Percentiles rank a stretch among this genome's conserved stretches.
These are phyloP conservation scores for Centropus bengalensis DNA, from an alignment of 2,113 vertebrate species.

Conservation along the genomic window DNA sequence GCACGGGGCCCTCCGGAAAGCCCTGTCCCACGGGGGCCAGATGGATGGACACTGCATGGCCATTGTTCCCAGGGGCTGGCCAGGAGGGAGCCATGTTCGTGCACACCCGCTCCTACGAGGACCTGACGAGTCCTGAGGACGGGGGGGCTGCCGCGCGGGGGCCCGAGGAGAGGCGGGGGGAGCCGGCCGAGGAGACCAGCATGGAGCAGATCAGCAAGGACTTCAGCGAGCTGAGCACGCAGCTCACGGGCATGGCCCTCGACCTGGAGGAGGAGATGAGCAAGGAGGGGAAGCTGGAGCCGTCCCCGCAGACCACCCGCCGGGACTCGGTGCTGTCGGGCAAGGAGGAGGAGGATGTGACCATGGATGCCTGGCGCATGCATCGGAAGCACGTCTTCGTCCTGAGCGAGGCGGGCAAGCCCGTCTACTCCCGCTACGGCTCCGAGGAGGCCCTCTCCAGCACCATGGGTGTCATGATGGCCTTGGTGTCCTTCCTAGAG, in stretches of 20 bases:
- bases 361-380: slow-evolving; percentile 87
- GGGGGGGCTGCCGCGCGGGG: background rate
- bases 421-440: slow-evolving; percentile 94
- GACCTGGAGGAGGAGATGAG: slow-evolving; percentile 80
- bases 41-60: rapidly evolving
- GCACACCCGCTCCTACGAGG: slow-evolving; percentile 91
- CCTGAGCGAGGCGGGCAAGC: slow-evolving; percentile 95
- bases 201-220: slow-evolving; percentile 82
- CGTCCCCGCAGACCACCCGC: background rate
- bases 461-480: slow-evolving; percentile 98
- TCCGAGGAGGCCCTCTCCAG: slow-evolving; percentile 96
- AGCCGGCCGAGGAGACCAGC: slow-evolving; percentile 37
- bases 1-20: background rate
- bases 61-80: slow-evolving; percentile 82
- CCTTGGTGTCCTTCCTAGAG: slow-evolving; percentile 93
- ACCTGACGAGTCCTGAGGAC: slow-evolving; percentile 83
- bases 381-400: slow-evolving; percentile 96
- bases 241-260: slow-evolving; percentile 77
- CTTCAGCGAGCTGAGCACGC: slow-evolving; percentile 80
- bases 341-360: slow-evolving; percentile 84
- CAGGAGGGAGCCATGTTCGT: slow-evolving; percentile 93
- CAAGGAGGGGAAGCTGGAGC: slow-evolving; percentile 72
- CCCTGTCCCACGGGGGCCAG: rapidly evolving
- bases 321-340: slow-evolving; percentile 50
- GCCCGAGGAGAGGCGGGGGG: slow-evolving; percentile 45